Evolutionary conservation across 2,797 vertebrate genomes (phyloP), one percentile per base, ranked within the genome.

Genomic region (Toxotes lorentzi): DNA sequence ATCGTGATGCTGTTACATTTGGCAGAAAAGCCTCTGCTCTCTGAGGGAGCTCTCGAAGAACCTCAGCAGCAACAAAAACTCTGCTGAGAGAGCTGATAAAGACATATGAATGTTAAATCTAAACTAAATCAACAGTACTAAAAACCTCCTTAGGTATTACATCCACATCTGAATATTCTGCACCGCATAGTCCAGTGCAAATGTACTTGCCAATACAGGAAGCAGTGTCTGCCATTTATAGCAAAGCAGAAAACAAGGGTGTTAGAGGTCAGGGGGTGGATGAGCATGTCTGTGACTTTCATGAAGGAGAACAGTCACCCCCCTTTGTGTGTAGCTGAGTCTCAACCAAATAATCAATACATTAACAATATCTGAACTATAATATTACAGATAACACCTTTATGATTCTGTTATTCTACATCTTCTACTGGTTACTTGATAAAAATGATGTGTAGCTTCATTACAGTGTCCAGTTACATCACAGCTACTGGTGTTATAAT

Each of bases 1-100:
- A 58, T 12, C 40, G 24, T 75, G 51, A 27, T 27, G 43, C 59
- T 40, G 48, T 78, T 47, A 38, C 41, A 53, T 27, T 24, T 13
- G 17, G 14, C 7, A 54, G 27, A 27, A 74, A 65, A 47, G 13
- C n/a, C 12, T 51, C 27, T 13, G 59, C 48, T 41, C 27, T 45
- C 61, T 45, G 17, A n/a, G n/a, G 24, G 4, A 30, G 32, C 13
- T 27, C 21, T 43, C 12, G 1, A 56, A 34, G 32, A 63, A 24
- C 23, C 45, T 5, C 30, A 62, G 24, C 24, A 41, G 30, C 40
- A 9, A 24, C 17, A 32, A 27, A 11, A 23, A 66, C 24, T 56
- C 45, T 68, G 35, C 7, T 24, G 23, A 41, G 41, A 32, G 21
- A 23, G n/a, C 21, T 47, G 8, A 23, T 14, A 32, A 45, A 30